Conservation (phyloP, 2,797 vertebrate genomes). For the Balearica regulorum region DNA sequence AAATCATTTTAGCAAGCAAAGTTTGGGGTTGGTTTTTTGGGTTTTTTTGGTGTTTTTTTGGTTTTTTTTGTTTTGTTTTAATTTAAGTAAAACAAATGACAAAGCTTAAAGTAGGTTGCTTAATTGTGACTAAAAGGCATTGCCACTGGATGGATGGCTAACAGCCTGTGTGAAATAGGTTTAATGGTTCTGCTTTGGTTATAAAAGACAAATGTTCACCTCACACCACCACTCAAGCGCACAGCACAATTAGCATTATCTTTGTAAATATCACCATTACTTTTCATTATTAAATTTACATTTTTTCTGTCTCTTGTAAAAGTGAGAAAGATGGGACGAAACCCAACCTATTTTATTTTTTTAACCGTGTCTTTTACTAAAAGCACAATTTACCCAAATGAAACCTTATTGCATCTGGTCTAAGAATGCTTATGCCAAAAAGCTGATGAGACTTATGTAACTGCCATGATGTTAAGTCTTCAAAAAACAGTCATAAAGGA, state of each 20-base stretch:
- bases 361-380: not conserved
- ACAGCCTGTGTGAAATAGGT: not conserved
- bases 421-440: conserved; percentile 30
- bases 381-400: not conserved
- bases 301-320: not conserved
- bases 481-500: conserved; percentile 30
- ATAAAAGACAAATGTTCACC: conserved; percentile 1
- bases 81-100: not conserved
- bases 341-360: not conserved
- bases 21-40: not conserved
- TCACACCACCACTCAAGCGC: not conserved
- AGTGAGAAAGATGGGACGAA: conserved; percentile 17
- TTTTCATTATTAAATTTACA: conserved; percentile 24
- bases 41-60: no score
- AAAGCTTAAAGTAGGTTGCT: not conserved
- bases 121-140: conserved; percentile 14
- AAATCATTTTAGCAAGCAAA: not conserved
- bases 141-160: not conserved
- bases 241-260: conserved; percentile 12
- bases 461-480: conserved; percentile 21
- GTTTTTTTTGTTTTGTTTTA: not conserved
- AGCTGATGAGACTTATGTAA: conserved; percentile 4
- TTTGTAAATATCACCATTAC: conserved; percentile 10
- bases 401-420: conserved; percentile 35
- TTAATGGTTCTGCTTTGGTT: not conserved